These are phyloP conservation scores for Liopterus haemorrhoidalis DNA, from an alignment of 2,888 invertebrate genomes.

Conservation along the genomic window DNA sequence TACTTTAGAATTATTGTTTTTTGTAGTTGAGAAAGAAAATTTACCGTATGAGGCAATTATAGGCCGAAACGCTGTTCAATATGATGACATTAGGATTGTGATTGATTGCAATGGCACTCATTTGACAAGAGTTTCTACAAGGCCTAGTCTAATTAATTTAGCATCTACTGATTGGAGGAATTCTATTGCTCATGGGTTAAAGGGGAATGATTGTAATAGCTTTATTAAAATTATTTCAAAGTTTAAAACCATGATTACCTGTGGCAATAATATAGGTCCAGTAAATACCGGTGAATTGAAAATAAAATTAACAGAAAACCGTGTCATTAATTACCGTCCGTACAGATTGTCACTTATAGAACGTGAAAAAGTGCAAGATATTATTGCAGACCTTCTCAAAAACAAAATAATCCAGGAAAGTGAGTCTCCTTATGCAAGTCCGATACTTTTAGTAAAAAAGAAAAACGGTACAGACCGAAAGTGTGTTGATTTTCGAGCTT, in stretches of 20 bases:
- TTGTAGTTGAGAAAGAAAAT: neutral
- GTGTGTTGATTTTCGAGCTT: constrained; percentile 30
- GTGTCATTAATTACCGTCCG: neutral
- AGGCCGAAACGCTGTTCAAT: constrained; percentile 1
- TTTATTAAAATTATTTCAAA: neutral
- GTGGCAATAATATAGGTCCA: neutral
- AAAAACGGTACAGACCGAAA: constrained; percentile 25
- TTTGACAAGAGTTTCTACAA: neutral
- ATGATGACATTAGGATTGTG: constrained; percentile 6
- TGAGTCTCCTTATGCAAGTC: no score
- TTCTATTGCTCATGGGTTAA: neutral
- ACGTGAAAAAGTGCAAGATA: neutral
- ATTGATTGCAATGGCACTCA: constrained; percentile 1
- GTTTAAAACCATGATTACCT: neutral
- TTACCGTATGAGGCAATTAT: constrained; percentile 3
- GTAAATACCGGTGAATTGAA: neutral
- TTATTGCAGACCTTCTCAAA: no score
- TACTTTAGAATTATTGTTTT: constrained; percentile 6
- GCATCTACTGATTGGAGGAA: neutral
- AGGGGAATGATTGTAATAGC: neutral
- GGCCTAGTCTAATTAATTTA: neutral
- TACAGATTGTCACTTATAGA: neutral
- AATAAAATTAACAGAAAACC: neutral
- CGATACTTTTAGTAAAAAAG: constrained; percentile 26
- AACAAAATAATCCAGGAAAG: no score